These are phyloP conservation scores for Antheraea assamensis DNA, from an alignment of 2,888 invertebrate genomes.

Conservation along the genomic window DNA sequence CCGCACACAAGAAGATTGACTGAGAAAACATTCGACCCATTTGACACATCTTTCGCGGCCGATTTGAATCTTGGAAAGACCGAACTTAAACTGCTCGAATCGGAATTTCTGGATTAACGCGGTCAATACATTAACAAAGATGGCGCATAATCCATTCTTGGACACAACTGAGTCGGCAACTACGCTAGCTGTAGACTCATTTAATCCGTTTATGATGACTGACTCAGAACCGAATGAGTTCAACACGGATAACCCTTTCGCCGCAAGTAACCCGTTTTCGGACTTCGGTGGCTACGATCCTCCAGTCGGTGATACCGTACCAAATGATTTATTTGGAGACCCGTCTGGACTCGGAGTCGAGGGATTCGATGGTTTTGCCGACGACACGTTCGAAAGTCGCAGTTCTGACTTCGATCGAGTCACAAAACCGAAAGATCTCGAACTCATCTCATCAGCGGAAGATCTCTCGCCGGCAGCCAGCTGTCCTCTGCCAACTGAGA, in stretches of 20 bases:
- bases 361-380: constrained; percentile 53
- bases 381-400: constrained; percentile 50
- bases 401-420: constrained; percentile 44
- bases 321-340: constrained; percentile 71
- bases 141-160: constrained; percentile 91
- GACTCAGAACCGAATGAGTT: constrained; percentile 58
- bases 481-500: constrained; percentile 88
- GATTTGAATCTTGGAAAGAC: constrained; percentile 89
- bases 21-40: constrained; percentile 86
- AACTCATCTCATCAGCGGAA: constrained; percentile 56
- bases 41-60: constrained; percentile 91
- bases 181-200: constrained; percentile 74
- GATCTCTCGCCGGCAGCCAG: constrained; percentile 63
- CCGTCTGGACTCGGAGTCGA: constrained; percentile 62
- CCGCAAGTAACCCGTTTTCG: constrained; percentile 87
- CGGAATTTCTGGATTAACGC: constrained; percentile 81
- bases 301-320: constrained; percentile 66
- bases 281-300: constrained; percentile 77
- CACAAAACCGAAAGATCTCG: constrained; percentile 68
- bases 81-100: constrained; percentile 89
- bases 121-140: constrained; percentile 41
- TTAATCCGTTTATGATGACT: constrained; percentile 87
- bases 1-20: constrained; percentile 50
- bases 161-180: constrained; percentile 86
- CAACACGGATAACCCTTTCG: constrained; percentile 87